Evolutionary conservation across 2,888 invertebrate genomes (phyloP).

Genomic region (Ormyrus pomaceus): DNA sequence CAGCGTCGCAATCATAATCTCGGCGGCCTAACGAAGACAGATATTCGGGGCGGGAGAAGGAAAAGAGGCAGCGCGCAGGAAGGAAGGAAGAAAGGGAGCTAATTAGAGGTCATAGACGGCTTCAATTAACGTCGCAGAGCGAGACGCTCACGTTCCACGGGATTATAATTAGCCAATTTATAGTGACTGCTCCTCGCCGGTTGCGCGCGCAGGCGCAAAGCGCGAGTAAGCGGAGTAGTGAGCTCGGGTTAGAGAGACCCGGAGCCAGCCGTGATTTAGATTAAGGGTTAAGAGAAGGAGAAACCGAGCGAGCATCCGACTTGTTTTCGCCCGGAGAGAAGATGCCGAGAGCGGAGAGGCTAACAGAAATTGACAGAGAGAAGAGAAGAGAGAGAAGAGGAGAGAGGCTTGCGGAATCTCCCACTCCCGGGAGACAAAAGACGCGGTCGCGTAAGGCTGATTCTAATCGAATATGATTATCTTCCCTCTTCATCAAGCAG

Average conservation of each 20-base stretch:
- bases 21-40: too few species aligned
- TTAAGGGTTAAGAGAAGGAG: conserved; percentile 60
- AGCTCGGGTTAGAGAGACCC: conserved; percentile 19
- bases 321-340: conserved; percentile 23
- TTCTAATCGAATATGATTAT: conserved; percentile 73
- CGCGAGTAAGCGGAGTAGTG: conserved; percentile 15
- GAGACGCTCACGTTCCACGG: conserved; percentile 59
- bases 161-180: conserved; percentile 75
- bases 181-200: conserved; percentile 64
- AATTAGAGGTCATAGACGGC: conserved; percentile 69
- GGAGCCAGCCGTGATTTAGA: conserved; percentile 68
- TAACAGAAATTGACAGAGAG: conserved; percentile 8
- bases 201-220: neutral
- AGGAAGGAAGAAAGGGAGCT: conserved; percentile 57
- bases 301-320: conserved; percentile 5
- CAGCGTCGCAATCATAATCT: too few species aligned
- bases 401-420: conserved; percentile 2
- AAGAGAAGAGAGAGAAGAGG: too few species aligned
- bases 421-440: conserved; percentile 66
- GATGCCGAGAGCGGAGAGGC: conserved; percentile 49
- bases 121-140: conserved; percentile 66
- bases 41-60: too few species aligned
- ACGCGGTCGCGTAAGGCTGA: conserved; percentile 65
- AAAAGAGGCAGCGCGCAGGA: conserved; percentile 22
- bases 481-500: conserved; percentile 66